Evolutionary conservation across 2,113 vertebrate species (phyloP), one percentile per base, ranked within the genome.

Genomic region (Varanus komodoensis): DNA sequence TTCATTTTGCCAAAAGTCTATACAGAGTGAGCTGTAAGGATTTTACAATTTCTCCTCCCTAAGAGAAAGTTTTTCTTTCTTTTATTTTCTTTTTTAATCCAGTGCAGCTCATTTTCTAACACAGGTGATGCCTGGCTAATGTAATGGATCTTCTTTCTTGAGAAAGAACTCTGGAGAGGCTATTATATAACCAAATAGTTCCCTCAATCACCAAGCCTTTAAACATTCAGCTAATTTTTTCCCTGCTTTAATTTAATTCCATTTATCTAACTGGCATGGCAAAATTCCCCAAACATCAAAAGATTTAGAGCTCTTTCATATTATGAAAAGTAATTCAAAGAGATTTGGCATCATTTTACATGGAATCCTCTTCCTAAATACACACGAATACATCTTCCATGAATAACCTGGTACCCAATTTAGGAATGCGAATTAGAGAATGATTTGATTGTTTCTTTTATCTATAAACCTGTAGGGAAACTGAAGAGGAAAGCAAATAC

Each of bases 11-110:
- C 12, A 68, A 86, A 15, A 88, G 54, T 61, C 27, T 67, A 1
- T 25, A 88, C 89, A 61, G 91, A n/a, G 78, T 87, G 87, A 95
- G 79, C 54, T 89, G 90, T 19, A 91, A 23, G 32, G 38, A 82
- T 79, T 84, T 78, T n/a, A 85, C 79, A 74, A 25, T 48, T 9
- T 11, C 3, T 83, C 87, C 84, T 50, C 3, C 50, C 17, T 9
- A 50, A 29, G 64, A 57, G 82, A 19, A 50, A 84, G 14, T 50
- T 0, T 0, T 48, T 17, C 21, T 44, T 21, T 38, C 34, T 34
- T 25, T 29, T 50, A 29, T n/a, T 79, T 50, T 14, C 52, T 52
- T 9, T 29, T 74, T 68, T 80, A n/a, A 68, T 44, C 44, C 87
- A 90, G 14, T 75, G 9, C 7, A 89, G 7, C 77, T 4, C 1